A percentile compares a stretch with the other conserved stretches of the same genome.
These are phyloP conservation scores for Apaloderma vittatum DNA, from an alignment of 2,113 vertebrate genomes.

Conservation along the genomic window DNA sequence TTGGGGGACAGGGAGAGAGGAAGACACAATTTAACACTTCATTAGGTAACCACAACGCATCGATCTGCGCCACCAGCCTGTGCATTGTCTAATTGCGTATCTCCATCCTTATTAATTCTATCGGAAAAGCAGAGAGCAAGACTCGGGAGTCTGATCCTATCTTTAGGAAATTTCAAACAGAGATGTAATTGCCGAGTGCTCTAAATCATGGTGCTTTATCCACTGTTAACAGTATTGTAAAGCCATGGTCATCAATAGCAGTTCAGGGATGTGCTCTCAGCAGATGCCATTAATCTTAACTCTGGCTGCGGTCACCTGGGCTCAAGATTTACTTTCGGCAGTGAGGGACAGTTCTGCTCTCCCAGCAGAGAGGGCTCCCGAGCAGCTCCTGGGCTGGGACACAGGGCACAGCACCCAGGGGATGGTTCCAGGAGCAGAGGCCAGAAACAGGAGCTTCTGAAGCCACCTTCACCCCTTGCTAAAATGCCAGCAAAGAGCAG, in stretches of 20 bases:
- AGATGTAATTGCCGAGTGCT: constrained; percentile 32
- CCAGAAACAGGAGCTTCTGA: not conserved
- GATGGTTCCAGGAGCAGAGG: not conserved
- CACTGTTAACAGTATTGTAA: constrained; percentile 45
- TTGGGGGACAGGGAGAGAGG: not conserved
- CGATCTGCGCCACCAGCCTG: constrained; percentile 16
- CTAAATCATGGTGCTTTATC: not conserved
- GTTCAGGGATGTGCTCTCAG: not conserved
- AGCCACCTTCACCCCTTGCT: not conserved
- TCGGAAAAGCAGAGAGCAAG: constrained; percentile 14
- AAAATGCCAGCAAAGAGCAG: not conserved
- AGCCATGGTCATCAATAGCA: constrained; percentile 17
- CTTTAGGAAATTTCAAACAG: constrained; percentile 60
- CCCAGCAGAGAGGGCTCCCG: not conserved
- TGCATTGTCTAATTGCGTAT: not conserved
- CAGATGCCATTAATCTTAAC: constrained; percentile 36
- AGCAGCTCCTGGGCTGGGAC: not conserved
- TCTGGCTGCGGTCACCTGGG: not conserved
- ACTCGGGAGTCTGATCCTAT: not conserved
- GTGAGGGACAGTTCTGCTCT: not conserved
- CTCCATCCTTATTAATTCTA: constrained; percentile 39
- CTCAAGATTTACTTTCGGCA: not conserved
- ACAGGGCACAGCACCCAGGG: not conserved
- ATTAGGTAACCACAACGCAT: constrained; percentile 54
- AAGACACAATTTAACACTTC: constrained; percentile 22